phyloP scores from a whole-genome alignment of 2,113 vertebrate species.

The Mola mola region DNA sequence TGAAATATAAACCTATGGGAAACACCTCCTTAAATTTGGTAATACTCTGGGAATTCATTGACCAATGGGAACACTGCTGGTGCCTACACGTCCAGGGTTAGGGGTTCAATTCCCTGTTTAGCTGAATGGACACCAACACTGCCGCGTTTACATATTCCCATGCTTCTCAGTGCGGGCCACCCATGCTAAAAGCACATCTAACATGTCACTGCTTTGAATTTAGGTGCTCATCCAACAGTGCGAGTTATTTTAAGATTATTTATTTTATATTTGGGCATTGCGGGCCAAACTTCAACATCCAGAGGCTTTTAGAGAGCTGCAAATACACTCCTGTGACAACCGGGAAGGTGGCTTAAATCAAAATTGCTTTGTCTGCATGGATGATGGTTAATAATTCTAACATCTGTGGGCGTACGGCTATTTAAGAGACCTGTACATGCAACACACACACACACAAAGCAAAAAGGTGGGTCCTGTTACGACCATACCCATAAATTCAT shows the following conservation, averaged over 20 bases:
- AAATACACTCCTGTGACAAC: constrained; percentile 19
- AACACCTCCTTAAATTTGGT: constrained; percentile 6
- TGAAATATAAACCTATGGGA: constrained; percentile 8
- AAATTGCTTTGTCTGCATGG: constrained; percentile 32
- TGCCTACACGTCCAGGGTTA: constrained; percentile 7
- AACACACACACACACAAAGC: constrained; percentile 21
- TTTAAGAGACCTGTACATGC: constrained; percentile 34
- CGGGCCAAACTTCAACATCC: background rate
- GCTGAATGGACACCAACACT: constrained; percentile 12
- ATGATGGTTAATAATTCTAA: constrained; percentile 62
- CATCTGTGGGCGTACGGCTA: constrained; percentile 54
- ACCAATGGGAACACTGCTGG: constrained; percentile 10
- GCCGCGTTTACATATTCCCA: constrained; percentile 22
- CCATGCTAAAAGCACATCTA: constrained; percentile 18
- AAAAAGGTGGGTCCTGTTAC: constrained; percentile 63
- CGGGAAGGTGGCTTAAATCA: background rate
- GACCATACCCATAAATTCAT: constrained; percentile 67
- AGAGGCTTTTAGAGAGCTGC: constrained; percentile 4
- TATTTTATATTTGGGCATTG: constrained; percentile 4
- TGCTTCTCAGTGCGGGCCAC: constrained; percentile 21
- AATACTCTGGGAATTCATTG: constrained; percentile 8
- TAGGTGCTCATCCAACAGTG: constrained; percentile 1
- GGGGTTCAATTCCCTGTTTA: constrained; percentile 31
- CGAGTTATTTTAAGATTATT: constrained; percentile 8
- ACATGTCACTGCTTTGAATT: constrained; percentile 10